Conservation (phyloP, 2,888 invertebrate genomes). For the Mimas tiliae region DNA sequence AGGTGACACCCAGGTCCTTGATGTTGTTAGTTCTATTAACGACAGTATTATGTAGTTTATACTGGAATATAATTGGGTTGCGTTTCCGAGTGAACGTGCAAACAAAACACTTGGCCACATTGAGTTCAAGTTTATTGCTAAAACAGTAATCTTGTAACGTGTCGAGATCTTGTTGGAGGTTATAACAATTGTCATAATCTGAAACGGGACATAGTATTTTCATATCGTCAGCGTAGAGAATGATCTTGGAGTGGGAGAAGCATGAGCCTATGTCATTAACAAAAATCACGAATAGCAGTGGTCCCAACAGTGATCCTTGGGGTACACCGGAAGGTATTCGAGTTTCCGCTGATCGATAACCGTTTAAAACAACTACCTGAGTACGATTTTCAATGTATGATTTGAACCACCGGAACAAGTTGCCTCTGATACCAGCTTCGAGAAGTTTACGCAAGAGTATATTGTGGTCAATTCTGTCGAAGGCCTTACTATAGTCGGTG, state of each 20-base stretch:
- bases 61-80: neutral
- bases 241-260: slow-evolving; percentile 23
- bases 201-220: slow-evolving; percentile 6
- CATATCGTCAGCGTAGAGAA: slow-evolving; percentile 28
- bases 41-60: neutral
- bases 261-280: slow-evolving; percentile 24
- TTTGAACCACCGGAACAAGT: slow-evolving; percentile 25
- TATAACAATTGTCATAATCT: neutral
- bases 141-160: slow-evolving; percentile 25
- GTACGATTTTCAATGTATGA: slow-evolving; percentile 30
- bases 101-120: slow-evolving; percentile 9
- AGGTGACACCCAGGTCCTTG: neutral
- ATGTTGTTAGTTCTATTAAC: neutral
- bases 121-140: slow-evolving; percentile 26
- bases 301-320: neutral
- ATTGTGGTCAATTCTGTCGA: slow-evolving; percentile 29
- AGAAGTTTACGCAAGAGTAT: slow-evolving; percentile 11
- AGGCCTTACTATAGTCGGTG: slow-evolving; percentile 27
- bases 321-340: slow-evolving; percentile 5
- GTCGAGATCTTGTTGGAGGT: neutral
- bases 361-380: slow-evolving; percentile 26
- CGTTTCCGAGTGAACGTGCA: neutral
- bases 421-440: slow-evolving; percentile 29
- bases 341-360: neutral
- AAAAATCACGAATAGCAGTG: neutral